Evolutionary conservation across 2,797 vertebrate genomes (phyloP).

Genomic region (Trachurus trachurus): DNA sequence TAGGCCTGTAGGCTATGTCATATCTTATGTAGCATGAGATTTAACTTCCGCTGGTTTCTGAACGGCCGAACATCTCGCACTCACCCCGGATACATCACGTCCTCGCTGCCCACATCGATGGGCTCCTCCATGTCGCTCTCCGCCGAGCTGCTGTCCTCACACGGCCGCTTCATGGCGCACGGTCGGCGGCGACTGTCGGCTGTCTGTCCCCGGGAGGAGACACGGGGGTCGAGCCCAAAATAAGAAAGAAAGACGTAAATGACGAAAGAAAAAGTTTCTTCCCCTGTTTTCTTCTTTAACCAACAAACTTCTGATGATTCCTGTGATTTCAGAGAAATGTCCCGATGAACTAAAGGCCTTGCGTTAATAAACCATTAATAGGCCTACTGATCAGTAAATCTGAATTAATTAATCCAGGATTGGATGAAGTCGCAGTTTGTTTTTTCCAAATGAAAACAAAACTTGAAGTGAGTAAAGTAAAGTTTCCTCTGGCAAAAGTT

Average conservation of each 20-base stretch:
- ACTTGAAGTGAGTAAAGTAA: no score
- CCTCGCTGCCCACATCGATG: constrained; percentile 94
- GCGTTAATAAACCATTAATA: no score
- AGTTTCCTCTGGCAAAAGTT: background rate
- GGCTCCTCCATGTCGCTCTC: constrained; percentile 94
- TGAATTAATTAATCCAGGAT: background rate
- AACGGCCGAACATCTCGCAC: constrained; percentile 33
- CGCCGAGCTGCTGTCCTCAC: constrained; percentile 91
- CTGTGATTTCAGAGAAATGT: no score
- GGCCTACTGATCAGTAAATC: no score
- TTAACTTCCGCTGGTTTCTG: no score
- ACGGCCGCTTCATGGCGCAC: constrained; percentile 91
- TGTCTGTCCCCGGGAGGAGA: constrained; percentile 19
- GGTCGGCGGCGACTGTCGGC: background rate
- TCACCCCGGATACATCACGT: constrained; percentile 90
- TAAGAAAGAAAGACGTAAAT: background rate
- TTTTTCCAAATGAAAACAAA: background rate
- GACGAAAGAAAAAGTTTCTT: no score
- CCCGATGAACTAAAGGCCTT: no score
- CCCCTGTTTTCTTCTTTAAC: background rate
- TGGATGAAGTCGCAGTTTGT: background rate
- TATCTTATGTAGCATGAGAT: background rate
- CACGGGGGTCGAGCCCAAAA: background rate
- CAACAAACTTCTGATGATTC: no score
- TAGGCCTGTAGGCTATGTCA: no score